These are phyloP conservation scores for Ephialtes manifestator DNA, from an alignment of 2,888 invertebrate species.

Conservation along the genomic window DNA sequence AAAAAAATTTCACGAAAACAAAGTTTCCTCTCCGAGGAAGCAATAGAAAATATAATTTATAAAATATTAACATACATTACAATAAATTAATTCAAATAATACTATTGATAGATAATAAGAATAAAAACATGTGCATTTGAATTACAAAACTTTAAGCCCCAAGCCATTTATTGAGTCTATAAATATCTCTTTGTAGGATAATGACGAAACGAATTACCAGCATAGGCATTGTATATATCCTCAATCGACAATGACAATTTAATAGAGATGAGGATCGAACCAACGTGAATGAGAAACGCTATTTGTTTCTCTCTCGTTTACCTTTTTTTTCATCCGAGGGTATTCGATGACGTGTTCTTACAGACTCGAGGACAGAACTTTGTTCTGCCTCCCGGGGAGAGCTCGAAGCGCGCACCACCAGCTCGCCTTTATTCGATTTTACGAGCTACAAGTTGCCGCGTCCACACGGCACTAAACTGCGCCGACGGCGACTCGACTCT, in stretches of 20 bases:
- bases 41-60: too few relatives aligned
- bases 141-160: neutral
- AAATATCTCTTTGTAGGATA: neutral
- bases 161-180: neutral
- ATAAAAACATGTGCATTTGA: too few relatives aligned
- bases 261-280: slow-evolving; percentile 5
- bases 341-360: slow-evolving; percentile 63
- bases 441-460: slow-evolving; percentile 68
- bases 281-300: too few relatives aligned
- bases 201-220: neutral
- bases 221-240: neutral
- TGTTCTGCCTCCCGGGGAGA: slow-evolving; percentile 39
- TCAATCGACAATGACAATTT: slow-evolving; percentile 17
- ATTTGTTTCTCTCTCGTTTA: slow-evolving; percentile 7
- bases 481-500: slow-evolving; percentile 60
- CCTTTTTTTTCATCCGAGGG: slow-evolving; percentile 11
- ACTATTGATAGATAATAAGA: too few relatives aligned
- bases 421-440: slow-evolving; percentile 67
- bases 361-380: slow-evolving; percentile 51
- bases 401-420: slow-evolving; percentile 21
- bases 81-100: too few relatives aligned
- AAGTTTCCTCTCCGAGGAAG: too few relatives aligned
- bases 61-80: too few relatives aligned
- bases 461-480: slow-evolving; percentile 67
- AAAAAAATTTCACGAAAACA: too few relatives aligned